phyloP scores from a whole-genome alignment of 2,113 vertebrate genomes.

The Pitta sordida region DNA sequence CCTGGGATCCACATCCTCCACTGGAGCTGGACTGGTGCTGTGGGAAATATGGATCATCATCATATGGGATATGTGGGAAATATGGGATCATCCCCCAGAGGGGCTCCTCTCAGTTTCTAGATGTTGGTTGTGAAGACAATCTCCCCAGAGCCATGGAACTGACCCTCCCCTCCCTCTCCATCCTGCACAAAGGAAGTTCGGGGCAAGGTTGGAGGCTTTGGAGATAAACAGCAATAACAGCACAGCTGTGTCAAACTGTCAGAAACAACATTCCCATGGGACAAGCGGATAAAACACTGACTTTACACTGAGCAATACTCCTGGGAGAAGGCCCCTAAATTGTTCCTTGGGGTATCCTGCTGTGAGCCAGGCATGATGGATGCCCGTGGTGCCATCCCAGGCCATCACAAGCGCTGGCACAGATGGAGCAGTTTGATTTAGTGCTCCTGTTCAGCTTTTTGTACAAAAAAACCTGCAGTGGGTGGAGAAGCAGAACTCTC shows the following conservation, averaged over 20 bases:
- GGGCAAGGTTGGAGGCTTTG: background rate
- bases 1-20: background rate
- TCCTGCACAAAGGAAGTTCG: background rate
- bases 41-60: background rate
- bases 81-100: background rate
- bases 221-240: constrained; percentile 69
- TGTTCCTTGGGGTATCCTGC: constrained; percentile 30
- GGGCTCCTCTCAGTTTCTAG: background rate
- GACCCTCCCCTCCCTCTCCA: background rate
- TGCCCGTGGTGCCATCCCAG: constrained; percentile 15
- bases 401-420: constrained; percentile 12
- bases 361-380: constrained; percentile 34
- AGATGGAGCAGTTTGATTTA: constrained; percentile 40
- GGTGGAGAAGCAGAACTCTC: background rate
- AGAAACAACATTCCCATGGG: constrained; percentile 54
- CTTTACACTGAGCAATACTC: constrained; percentile 41
- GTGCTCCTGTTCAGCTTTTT: background rate
- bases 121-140: background rate
- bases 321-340: constrained; percentile 43
- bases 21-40: background rate
- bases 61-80: background rate
- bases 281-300: constrained; percentile 48
- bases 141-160: background rate
- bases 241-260: constrained; percentile 58
- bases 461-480: constrained; percentile 7